Base-by-base conservation (phyloP, 2,797 vertebrate species). In the Austrolebias charrua region DNA sequence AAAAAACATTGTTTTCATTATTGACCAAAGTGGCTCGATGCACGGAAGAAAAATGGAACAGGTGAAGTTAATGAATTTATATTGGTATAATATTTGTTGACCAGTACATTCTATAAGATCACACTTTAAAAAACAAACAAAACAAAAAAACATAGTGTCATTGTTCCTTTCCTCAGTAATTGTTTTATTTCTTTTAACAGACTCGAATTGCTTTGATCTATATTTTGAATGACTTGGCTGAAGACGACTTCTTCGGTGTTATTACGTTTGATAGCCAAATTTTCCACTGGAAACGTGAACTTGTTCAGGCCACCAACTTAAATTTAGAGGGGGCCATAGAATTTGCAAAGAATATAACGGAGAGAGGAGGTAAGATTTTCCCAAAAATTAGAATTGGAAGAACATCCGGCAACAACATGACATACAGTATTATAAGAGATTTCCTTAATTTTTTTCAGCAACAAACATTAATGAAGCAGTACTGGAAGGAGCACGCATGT, bases 391-490 rank as follows among this genome's bases (percentile, higher is more conserved):
- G 0, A 2, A 40, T 9, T 16, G 8, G 0, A 53, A 15, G 0
- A 53, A 15, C 2, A 18, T 48, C 20, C 54, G 35, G 31, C 10
- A n/a, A 14, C 5, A 63, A 0, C 31, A 60, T 1, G 2, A 1
- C 5, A 24, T 24, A 35, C 33, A 56, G 1, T 4, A 35, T 38
- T 62, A 0, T 54, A 28, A 71, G 3, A 15, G 1, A 15, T 35
- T 43, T 56, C 2, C 31, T 31, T 5, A 50, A 60, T n/a, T 55
- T 51, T n/a, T 77, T 71, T 28, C 58, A 98, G 97, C 84, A 62
- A 98, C 97, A 2, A 77, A 98, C 76, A 97, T 98, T 78, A 94
- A 89, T 0, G 4, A 0, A 0, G 96, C 95, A 0, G 77, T 97
- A 81, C 69, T 96, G 69, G 24, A 76, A 55, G 96, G 95, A 0